Evolutionary conservation across 1,140 invertebrate species (phyloP).

Genomic region (Cotesia glomerata): DNA sequence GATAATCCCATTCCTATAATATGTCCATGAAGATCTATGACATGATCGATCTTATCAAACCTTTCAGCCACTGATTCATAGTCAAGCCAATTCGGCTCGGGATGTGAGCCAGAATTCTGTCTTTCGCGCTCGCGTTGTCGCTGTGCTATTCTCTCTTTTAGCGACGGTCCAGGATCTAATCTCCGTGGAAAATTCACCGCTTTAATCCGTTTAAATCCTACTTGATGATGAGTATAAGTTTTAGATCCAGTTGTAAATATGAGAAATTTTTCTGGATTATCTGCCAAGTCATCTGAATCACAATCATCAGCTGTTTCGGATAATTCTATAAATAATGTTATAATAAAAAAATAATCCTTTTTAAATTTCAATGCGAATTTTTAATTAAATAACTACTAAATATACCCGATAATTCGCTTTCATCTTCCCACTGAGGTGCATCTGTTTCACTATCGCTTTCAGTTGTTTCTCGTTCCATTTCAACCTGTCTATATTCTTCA

Average conservation of each 20-base stretch:
- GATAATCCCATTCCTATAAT: conserved; percentile 90
- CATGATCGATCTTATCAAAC: conserved; percentile 81
- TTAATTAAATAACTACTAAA: conserved; percentile 21
- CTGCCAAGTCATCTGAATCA: conserved; percentile 63
- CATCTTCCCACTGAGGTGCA: conserved; percentile 44
- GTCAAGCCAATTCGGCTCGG: conserved; percentile 73
- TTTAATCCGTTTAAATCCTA: conserved; percentile 83
- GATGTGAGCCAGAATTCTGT: conserved; percentile 58
- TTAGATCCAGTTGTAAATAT: conserved; percentile 87
- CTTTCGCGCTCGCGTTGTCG: conserved; percentile 64
- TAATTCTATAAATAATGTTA: conserved; percentile 42
- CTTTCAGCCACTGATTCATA: conserved; percentile 73
- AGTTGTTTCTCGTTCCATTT: conserved; percentile 54
- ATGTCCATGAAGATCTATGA: conserved; percentile 87
- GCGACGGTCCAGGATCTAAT: conserved; percentile 72
- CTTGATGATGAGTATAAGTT: conserved; percentile 88
- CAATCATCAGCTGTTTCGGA: conserved; percentile 55
- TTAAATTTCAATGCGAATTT: conserved; percentile 21
- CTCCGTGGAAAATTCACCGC: conserved; percentile 74
- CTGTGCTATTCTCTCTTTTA: conserved; percentile 72
- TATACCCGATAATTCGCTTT: conserved; percentile 39
- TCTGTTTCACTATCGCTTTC: conserved; percentile 54
- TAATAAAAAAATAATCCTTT: neutral
- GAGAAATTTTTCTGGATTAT: conserved; percentile 75
- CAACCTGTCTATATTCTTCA: conserved; percentile 65